Evolutionary conservation across 2,888 invertebrate genomes (phyloP).

Genomic region (Drosophila demipolita): DNA sequence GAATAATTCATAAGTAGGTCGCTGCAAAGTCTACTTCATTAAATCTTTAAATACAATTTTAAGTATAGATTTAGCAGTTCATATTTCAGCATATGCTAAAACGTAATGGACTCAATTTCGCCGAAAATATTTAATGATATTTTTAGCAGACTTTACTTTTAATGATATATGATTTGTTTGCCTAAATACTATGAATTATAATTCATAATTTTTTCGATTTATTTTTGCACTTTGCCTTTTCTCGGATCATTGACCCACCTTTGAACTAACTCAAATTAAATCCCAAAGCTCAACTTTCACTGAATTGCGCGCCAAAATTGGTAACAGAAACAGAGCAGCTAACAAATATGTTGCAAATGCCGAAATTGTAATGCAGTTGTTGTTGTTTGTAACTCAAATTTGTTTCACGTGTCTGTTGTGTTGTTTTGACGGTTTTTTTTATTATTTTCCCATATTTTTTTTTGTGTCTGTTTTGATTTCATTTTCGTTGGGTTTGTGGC

Average conservation of each 20-base stretch:
- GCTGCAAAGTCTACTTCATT: not conserved
- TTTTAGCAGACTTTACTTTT: not conserved
- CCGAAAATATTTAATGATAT: not conserved
- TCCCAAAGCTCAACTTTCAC: constrained; percentile 61
- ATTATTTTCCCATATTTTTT: constrained; percentile 11
- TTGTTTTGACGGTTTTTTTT: constrained; percentile 33
- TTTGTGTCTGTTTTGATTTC: constrained; percentile 22
- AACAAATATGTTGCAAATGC: constrained; percentile 51
- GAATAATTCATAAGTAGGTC: not conserved
- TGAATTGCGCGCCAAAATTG: constrained; percentile 68
- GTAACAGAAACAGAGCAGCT: constrained; percentile 20
- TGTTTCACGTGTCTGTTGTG: constrained; percentile 38
- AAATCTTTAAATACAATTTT: not conserved
- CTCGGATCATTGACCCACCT: constrained; percentile 57
- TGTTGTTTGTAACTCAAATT: constrained; percentile 59
- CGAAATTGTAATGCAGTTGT: constrained; percentile 60
- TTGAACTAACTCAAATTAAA: constrained; percentile 19
- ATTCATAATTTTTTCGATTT: not conserved
- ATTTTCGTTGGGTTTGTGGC: constrained; percentile 25
- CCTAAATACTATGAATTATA: not conserved
- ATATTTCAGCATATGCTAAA: not conserved
- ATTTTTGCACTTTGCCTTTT: not conserved
- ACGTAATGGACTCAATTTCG: not conserved
- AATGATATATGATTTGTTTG: not conserved
- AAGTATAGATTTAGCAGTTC: not conserved